Evolutionary conservation across 2,797 vertebrate species (phyloP).

Genomic region (Balearica regulorum): DNA sequence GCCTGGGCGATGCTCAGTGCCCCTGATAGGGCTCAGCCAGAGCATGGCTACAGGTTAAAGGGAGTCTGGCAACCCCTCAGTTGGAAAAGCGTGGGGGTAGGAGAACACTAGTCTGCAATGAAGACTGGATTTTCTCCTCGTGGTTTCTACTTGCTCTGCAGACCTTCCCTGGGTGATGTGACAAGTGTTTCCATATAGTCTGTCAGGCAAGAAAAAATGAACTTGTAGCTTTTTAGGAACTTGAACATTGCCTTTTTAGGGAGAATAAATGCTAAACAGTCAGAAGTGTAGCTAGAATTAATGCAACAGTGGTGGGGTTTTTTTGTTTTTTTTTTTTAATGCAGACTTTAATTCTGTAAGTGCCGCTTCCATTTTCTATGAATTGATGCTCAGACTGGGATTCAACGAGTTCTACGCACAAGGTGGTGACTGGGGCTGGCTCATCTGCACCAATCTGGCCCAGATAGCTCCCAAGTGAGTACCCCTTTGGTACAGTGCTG

Average conservation of each 20-base stretch:
- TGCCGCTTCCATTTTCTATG: slow-evolving; percentile 73
- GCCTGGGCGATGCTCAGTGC: neutral
- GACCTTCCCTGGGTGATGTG: neutral
- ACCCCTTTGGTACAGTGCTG: neutral
- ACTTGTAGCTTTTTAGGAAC: neutral
- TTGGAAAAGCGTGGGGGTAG: neutral
- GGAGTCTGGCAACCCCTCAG: neutral
- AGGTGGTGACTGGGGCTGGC: slow-evolving; percentile 77
- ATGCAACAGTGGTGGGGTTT: neutral
- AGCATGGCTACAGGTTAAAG: neutral
- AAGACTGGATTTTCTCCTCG: neutral
- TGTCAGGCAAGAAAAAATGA: neutral
- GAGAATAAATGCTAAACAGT: neutral
- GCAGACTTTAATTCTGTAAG: slow-evolving; percentile 69
- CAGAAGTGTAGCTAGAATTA: neutral
- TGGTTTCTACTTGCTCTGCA: neutral
- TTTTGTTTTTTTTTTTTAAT: neutral
- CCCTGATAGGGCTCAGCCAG: neutral
- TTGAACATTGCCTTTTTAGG: neutral
- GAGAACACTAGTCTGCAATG: neutral
- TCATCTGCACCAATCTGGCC: slow-evolving; percentile 76
- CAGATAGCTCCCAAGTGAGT: slow-evolving; percentile 77
- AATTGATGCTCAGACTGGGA: slow-evolving; percentile 76
- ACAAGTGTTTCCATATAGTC: neutral
- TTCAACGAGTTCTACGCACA: slow-evolving; percentile 75